phyloP scores from a whole-genome alignment of 2,797 vertebrate genomes.

The Fringilla coelebs region DNA sequence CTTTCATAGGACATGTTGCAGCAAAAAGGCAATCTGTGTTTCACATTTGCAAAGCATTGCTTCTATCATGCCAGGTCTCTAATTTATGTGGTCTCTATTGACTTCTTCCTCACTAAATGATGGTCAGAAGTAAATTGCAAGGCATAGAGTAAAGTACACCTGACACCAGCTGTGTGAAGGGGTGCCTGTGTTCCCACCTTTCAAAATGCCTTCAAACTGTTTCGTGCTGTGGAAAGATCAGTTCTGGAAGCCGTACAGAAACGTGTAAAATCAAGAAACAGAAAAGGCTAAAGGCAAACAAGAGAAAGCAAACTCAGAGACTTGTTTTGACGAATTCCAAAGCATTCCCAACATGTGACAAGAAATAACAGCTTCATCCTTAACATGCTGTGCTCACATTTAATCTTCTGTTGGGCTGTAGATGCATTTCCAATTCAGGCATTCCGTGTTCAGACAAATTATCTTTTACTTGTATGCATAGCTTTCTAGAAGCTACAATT shows the following conservation, averaged over 20 bases:
- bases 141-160: background rate
- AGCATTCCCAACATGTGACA: fast-evolving
- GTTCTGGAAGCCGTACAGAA: background rate
- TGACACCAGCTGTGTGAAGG: background rate
- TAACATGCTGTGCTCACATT: background rate
- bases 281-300: background rate
- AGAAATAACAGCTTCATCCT: background rate
- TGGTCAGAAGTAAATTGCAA: background rate
- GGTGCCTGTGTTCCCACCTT: background rate
- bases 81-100: background rate
- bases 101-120: background rate
- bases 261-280: background rate
- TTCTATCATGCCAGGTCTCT: background rate
- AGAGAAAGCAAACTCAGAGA: background rate
- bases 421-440: background rate
- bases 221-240: background rate
- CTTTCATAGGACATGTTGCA: background rate
- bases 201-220: background rate
- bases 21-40: background rate
- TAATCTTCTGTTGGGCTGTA: background rate
- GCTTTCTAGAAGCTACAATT: background rate
- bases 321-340: background rate
- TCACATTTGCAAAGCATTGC: background rate
- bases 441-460: background rate
- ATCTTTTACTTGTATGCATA: background rate